phyloP scores from a whole-genome alignment of 64 coral and sea anemone species.

The Platygyra sinensis region DNA sequence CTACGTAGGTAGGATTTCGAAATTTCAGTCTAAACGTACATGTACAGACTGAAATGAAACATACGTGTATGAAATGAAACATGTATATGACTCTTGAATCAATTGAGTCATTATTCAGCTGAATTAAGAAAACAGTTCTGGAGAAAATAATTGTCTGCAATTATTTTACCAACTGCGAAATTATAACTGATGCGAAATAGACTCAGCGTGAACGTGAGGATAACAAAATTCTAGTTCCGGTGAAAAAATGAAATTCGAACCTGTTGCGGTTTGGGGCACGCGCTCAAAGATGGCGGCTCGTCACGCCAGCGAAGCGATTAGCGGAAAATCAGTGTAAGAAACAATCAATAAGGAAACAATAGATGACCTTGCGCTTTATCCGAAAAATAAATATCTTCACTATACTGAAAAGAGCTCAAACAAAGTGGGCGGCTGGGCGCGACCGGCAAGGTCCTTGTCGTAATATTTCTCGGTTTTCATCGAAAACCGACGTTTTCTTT shows the following conservation, averaged over 20 bases:
- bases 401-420: not conserved
- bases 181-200: not conserved
- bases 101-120: not conserved
- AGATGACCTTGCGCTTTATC: not conserved
- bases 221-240: not conserved
- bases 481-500: not conserved
- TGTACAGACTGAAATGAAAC: too few relatives aligned
- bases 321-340: not conserved
- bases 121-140: not conserved
- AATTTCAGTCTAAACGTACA: too few relatives aligned
- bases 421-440: not conserved
- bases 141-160: not conserved
- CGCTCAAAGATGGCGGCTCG: not conserved
- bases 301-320: not conserved
- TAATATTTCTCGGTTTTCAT: not conserved
- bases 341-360: not conserved
- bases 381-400: constrained; percentile 7
- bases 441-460: not conserved
- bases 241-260: not conserved
- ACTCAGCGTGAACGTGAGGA: not conserved
- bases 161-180: not conserved
- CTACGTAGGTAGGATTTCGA: too few relatives aligned
- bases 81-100: not conserved
- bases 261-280: not conserved
- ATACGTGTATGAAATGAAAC: too few relatives aligned